Evolutionary conservation across 2,797 vertebrate genomes (phyloP).

Genomic region (Podargus strigoides): DNA sequence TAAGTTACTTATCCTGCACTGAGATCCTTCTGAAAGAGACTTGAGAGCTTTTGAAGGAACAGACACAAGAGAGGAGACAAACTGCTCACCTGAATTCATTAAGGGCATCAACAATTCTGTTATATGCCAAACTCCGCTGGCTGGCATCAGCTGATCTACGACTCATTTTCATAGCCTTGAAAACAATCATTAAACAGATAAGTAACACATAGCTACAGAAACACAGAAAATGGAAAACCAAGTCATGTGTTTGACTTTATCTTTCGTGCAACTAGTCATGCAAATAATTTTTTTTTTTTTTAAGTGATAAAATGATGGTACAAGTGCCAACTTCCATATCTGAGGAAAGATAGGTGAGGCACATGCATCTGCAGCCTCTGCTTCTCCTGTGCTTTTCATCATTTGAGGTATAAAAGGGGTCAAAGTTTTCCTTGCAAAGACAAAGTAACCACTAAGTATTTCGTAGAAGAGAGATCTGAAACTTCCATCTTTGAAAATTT

Average conservation of each 20-base stretch:
- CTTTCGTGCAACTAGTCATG: slow-evolving; percentile 23
- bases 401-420: slow-evolving; percentile 2
- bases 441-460: not conserved
- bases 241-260: slow-evolving; percentile 55
- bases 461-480: not conserved
- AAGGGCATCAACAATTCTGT: slow-evolving; percentile 93
- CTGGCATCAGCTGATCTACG: slow-evolving; percentile 92
- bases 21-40: not conserved
- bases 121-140: slow-evolving; percentile 92
- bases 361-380: slow-evolving; percentile 4
- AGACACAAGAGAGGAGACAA: not conserved
- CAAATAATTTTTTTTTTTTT: slow-evolving; percentile 1
- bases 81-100: slow-evolving; percentile 92
- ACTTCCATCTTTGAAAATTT: not conserved
- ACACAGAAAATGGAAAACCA: slow-evolving; percentile 44
- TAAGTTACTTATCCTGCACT: not conserved
- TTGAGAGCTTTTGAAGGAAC: not conserved
- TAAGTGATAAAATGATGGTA: not conserved
- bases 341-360: not conserved
- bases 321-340: slow-evolving; percentile 2
- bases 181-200: slow-evolving; percentile 70
- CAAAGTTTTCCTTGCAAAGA: slow-evolving; percentile 12
- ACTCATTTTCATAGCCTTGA: slow-evolving; percentile 98
- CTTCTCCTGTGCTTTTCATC: not conserved
- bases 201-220: slow-evolving; percentile 18